These are phyloP conservation scores for Mermis nigrescens DNA, from an alignment of 2,888 invertebrate genomes.

Conservation along the genomic window DNA sequence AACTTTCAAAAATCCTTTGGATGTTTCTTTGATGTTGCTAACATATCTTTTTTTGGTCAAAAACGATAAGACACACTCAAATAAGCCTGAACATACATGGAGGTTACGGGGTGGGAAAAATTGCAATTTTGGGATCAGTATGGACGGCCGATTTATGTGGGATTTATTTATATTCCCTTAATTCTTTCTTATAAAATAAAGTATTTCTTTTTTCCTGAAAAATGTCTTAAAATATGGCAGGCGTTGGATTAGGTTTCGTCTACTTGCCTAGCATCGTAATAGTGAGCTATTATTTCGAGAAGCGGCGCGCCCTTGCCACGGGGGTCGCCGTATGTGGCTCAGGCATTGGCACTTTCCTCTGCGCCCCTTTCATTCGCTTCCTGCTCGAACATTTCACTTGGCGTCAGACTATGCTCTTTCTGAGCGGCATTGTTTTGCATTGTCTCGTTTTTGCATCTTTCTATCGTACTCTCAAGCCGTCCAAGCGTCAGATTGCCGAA, in stretches of 20 bases:
- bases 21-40: too few relatives aligned
- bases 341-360: conserved; percentile 81
- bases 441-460: conserved; percentile 71
- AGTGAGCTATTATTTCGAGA: conserved; percentile 89
- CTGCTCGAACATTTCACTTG: conserved; percentile 55
- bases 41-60: too few relatives aligned
- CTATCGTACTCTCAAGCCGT: conserved; percentile 42
- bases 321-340: conserved; percentile 89
- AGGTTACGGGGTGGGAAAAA: too few relatives aligned
- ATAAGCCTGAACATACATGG: too few relatives aligned
- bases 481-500: conserved; percentile 20
- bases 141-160: too few relatives aligned
- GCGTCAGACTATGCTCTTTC: conserved; percentile 65
- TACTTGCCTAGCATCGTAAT: conserved; percentile 93
- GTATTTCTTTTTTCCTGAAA: too few relatives aligned
- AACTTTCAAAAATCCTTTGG: too few relatives aligned
- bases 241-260: conserved; percentile 82
- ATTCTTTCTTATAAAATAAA: too few relatives aligned
- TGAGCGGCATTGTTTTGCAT: conserved; percentile 61
- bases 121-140: too few relatives aligned
- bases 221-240: conserved; percentile 34
- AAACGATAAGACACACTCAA: too few relatives aligned
- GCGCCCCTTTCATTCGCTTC: conserved; percentile 44
- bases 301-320: conserved; percentile 75
- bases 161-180: too few relatives aligned